Conservation (phyloP, 2,888 invertebrate genomes). For the Macropis europaea region DNA sequence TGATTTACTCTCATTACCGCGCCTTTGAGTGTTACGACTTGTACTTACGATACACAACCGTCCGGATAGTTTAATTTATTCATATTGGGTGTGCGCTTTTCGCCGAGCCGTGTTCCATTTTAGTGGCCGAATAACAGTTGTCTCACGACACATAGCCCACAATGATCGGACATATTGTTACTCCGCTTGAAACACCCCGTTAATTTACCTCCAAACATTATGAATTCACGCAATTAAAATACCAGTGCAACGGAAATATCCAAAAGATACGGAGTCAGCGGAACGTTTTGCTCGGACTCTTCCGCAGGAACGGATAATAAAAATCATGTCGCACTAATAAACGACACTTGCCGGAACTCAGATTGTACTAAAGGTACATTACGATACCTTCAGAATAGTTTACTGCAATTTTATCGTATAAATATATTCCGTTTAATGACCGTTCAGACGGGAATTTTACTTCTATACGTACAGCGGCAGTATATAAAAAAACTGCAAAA, state of each 20-base stretch:
- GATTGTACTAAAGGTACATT: too few species aligned
- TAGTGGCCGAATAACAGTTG: slow-evolving; percentile 48
- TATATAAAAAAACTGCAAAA: too few species aligned
- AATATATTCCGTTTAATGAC: too few species aligned
- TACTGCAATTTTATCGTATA: too few species aligned
- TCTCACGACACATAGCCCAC: slow-evolving; percentile 22
- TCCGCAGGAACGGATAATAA: too few species aligned
- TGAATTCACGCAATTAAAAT: slow-evolving; percentile 4
- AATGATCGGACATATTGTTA: slow-evolving; percentile 49
- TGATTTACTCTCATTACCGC: slow-evolving; percentile 66
- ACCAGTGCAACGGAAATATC: not conserved
- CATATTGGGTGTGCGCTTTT: slow-evolving; percentile 52
- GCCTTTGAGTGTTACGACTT: slow-evolving; percentile 60
- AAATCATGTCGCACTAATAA: too few species aligned
- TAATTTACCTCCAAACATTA: slow-evolving; percentile 44
- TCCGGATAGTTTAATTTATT: slow-evolving; percentile 64
- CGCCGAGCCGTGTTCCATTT: slow-evolving; percentile 52
- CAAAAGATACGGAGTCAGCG: not conserved
- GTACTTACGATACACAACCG: slow-evolving; percentile 51
- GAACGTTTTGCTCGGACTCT: too few species aligned
- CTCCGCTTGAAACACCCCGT: slow-evolving; percentile 20
- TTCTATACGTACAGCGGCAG: too few species aligned
- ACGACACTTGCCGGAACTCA: too few species aligned
- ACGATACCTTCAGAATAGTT: too few species aligned
- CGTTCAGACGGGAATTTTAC: too few species aligned